These are phyloP conservation scores for Calameuta idolon DNA, from an alignment of 2,888 invertebrate genomes.

Conservation along the genomic window DNA sequence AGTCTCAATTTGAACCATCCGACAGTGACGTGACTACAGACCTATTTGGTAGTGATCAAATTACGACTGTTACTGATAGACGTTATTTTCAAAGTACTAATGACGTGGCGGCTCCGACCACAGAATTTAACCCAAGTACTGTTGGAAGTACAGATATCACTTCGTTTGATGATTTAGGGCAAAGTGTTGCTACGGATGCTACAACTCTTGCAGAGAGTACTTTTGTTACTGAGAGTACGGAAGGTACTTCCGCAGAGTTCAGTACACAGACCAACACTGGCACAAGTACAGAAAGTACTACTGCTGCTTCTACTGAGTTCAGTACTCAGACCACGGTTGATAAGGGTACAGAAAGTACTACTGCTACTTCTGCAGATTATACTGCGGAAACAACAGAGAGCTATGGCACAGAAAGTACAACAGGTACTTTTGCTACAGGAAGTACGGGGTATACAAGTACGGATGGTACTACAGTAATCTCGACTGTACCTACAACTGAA, in stretches of 20 bases:
- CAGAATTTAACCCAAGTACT: neutral
- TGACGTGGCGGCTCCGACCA: neutral
- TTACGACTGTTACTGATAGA: neutral
- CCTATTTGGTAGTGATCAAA: neutral
- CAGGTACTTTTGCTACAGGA: conserved; percentile 20
- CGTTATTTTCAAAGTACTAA: neutral
- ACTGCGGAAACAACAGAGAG: conserved; percentile 14
- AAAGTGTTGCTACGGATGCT: neutral
- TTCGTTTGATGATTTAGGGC: neutral
- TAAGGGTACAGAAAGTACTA: conserved; percentile 11
- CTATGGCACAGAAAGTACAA: conserved; percentile 12
- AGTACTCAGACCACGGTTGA: conserved; percentile 10
- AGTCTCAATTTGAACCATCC: neutral
- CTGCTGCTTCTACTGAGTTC: conserved; percentile 7
- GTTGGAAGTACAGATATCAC: neutral
- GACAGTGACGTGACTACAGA: neutral
- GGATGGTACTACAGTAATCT: conserved; percentile 13
- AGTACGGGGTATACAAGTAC: conserved; percentile 17
- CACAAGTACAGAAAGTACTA: neutral
- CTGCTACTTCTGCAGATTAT: conserved; percentile 16
- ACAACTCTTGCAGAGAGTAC: neutral
- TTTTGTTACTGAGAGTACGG: neutral
- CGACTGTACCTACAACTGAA: conserved; percentile 9
- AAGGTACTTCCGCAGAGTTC: neutral
- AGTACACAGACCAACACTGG: neutral